Conservation (phyloP, 2,113 vertebrate species). For the Aramus guarauna region DNA sequence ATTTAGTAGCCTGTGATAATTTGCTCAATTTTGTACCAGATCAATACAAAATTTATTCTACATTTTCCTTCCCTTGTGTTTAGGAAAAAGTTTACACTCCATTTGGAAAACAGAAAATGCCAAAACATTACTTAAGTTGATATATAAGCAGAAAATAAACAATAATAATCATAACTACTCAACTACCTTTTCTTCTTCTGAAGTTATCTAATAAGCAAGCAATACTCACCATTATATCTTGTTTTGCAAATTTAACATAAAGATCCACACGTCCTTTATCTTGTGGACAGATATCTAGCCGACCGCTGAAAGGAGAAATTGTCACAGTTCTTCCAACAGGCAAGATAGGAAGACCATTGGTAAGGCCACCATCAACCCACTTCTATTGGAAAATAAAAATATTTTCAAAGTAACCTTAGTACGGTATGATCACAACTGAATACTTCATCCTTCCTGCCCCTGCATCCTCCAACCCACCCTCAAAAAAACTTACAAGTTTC, state of each 20-base stretch:
- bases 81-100: not conserved
- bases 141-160: not conserved
- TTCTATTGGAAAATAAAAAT: conserved; percentile 65
- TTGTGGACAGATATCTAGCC: conserved; percentile 81
- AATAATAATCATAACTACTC: not conserved
- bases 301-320: conserved; percentile 85
- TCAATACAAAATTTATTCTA: not conserved
- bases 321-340: conserved; percentile 85
- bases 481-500: not conserved
- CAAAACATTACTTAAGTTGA: not conserved
- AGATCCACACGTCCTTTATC: conserved; percentile 70
- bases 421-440: not conserved
- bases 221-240: conserved; percentile 82
- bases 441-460: not conserved
- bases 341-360: conserved; percentile 85
- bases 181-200: not conserved
- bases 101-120: not conserved
- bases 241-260: conserved; percentile 79
- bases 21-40: not conserved
- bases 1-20: not conserved
- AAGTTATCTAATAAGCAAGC: not conserved
- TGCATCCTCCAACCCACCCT: not conserved
- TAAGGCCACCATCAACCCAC: conserved; percentile 89
- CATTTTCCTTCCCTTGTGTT: not conserved
- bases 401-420: not conserved